Conservation (phyloP, 1,140 invertebrate genomes). For the Drosophila sulfurigaster region DNA sequence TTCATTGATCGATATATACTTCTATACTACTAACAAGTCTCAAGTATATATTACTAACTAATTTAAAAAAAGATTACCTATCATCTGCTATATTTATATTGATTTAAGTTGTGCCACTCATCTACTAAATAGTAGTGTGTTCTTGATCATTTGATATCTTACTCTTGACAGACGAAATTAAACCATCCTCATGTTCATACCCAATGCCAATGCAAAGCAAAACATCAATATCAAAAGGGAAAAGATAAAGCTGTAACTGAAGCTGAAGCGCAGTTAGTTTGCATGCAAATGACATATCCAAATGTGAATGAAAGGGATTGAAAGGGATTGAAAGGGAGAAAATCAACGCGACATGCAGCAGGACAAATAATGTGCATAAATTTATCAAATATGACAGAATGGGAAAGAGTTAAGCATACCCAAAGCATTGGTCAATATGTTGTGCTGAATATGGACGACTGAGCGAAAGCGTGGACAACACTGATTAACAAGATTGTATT, state of each 20-base stretch:
- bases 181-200: slow-evolving; percentile 35
- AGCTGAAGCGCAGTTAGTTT: slow-evolving; percentile 56
- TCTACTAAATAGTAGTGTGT: slow-evolving; percentile 4
- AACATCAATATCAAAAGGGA: slow-evolving; percentile 25
- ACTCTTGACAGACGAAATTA: slow-evolving; percentile 48
- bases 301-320: slow-evolving; percentile 70
- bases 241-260: slow-evolving; percentile 27
- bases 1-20: too few relatives aligned
- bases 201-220: slow-evolving; percentile 32
- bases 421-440: slow-evolving; percentile 66
- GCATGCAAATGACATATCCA: slow-evolving; percentile 76
- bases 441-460: slow-evolving; percentile 41
- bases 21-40: too few relatives aligned
- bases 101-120: background rate
- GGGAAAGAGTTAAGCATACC: slow-evolving; percentile 24
- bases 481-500: background rate
- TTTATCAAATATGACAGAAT: slow-evolving; percentile 59
- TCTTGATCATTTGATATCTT: slow-evolving; percentile 58
- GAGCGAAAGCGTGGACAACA: slow-evolving; percentile 10
- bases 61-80: too few relatives aligned
- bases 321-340: slow-evolving; percentile 48
- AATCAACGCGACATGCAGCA: slow-evolving; percentile 78
- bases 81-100: background rate
- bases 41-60: too few relatives aligned
- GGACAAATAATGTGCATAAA: slow-evolving; percentile 82